Base-by-base conservation (phyloP, 2,113 vertebrate genomes). In the Cryptotis parvus region DNA sequence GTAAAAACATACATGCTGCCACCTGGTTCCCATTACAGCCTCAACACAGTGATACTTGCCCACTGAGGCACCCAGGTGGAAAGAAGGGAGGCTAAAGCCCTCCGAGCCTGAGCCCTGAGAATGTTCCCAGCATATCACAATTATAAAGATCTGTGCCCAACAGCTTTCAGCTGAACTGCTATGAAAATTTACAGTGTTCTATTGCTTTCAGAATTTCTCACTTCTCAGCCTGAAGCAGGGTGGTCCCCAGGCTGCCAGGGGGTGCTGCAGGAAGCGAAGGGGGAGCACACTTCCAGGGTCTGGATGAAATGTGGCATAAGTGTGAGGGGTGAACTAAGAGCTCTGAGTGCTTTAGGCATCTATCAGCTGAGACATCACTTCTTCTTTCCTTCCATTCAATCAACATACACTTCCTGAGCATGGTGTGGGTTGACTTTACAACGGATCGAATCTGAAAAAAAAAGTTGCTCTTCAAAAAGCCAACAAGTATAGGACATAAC, bases 71-170 rank as follows among this genome's bases (percentile, higher is more conserved):
- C 88, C 82, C 96, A 98, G 97, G 97, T 98, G 98, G 97, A 97
- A 96, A 94, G n/a, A n/a, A 94, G 93, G 79, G 94, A 97, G 95
- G 94, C 94, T 94, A 96, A 92, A 94, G 93, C 94, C 93, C 92
- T 96, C 43, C 95, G 97, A 96, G 95, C 94, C 95, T 77, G 63
- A 97, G 93, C 55, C 95, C 43, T 0, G 96, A 94, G 94, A 97
- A 97, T 93, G 97, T 98, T 98, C 98, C 97, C 97, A 98, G 98
- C 96, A 81, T 97, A 98, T 98, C 98, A 97, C 96, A 97, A 95
- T 98, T 98, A 98, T 97, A 97, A 96, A 98, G 97, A 98, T 97
- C 98, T 98, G 98, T 97, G 96, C 96, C 96, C 92, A 96, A 97
- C 97, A 97, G 95, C 95, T 97, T 97, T 90, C 89, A 76, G 92